Percentiles rank a stretch among this genome's conserved stretches.
Evolutionary conservation across 2,888 invertebrate genomes (phyloP).

Genomic region (Epinotia nisella): DNA sequence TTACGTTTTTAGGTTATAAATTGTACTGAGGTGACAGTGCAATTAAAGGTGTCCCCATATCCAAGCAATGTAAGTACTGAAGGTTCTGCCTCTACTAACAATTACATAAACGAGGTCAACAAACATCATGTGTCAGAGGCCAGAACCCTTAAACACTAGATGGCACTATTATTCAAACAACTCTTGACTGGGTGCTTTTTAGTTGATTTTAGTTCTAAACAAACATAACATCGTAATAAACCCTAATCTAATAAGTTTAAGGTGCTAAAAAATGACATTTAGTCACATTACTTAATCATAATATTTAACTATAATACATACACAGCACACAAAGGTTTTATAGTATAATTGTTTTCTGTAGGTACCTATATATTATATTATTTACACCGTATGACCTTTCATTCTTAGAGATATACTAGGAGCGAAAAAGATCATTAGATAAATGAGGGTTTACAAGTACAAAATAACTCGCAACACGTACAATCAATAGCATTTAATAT

Average conservation of each 20-base stretch:
- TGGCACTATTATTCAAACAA: slow-evolving; percentile 21
- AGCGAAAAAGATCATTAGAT: too few relatives aligned
- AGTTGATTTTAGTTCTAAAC: not conserved
- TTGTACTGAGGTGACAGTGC: not conserved
- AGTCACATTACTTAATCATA: not conserved
- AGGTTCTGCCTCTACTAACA: not conserved
- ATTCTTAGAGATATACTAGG: too few relatives aligned
- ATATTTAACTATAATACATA: too few relatives aligned
- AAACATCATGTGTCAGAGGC: not conserved
- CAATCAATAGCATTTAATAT: too few relatives aligned
- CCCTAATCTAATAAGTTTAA: not conserved
- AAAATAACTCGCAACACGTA: too few relatives aligned
- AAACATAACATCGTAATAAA: too few relatives aligned
- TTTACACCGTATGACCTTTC: too few relatives aligned
- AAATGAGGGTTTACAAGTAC: too few relatives aligned
- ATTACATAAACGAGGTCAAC: not conserved
- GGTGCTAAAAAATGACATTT: not conserved
- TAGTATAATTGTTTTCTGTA: not conserved
- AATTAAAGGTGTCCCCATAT: not conserved
- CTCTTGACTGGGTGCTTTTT: not conserved
- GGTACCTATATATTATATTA: too few relatives aligned
- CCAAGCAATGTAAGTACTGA: not conserved
- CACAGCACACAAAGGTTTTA: not conserved
- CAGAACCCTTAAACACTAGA: slow-evolving; percentile 7
- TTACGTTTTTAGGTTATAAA: not conserved